A percentile compares a stretch with the other conserved stretches of the same genome.
These are phyloP conservation scores for Melitaea cinxia DNA, from an alignment of 1,140 invertebrate genomes.

Conservation along the genomic window DNA sequence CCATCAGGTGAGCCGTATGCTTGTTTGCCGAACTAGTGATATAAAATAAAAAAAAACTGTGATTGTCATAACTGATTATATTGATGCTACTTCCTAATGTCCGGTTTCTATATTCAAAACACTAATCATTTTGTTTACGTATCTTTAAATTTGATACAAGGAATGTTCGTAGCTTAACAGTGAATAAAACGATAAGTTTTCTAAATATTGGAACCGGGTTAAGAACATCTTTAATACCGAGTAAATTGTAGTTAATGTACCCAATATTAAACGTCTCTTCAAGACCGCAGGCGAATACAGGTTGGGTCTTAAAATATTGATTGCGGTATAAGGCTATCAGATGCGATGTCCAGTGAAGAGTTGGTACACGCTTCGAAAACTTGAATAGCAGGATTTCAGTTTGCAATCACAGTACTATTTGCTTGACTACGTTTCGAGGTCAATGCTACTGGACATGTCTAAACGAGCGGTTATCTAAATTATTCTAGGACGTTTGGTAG, in stretches of 20 bases:
- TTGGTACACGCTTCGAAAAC: constrained; percentile 10
- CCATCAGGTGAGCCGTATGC: no score
- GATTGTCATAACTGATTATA: not conserved
- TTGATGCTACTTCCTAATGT: not conserved
- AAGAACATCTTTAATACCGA: no score
- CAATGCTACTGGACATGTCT: constrained; percentile 38
- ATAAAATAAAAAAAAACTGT: no score
- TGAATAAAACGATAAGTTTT: no score
- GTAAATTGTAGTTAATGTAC: no score
- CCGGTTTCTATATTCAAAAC: no score
- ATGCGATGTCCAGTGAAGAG: not conserved
- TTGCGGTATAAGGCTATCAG: not conserved
- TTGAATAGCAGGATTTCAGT: constrained; percentile 31
- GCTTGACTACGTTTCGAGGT: constrained; percentile 31
- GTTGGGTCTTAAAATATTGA: not conserved
- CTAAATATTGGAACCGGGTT: no score
- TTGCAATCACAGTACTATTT: constrained; percentile 32
- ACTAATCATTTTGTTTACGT: not conserved
- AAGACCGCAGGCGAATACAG: no score
- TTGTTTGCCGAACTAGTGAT: no score
- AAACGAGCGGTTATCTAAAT: constrained; percentile 18
- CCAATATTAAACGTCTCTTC: no score
- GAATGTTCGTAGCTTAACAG: no score
- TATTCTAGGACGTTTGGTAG: not conserved
- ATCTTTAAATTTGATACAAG: no score